A percentile compares a stretch with the other conserved stretches of the same genome.
phyloP scores from a whole-genome alignment of 2,113 vertebrate genomes.

The Coregonus clupeaformis region DNA sequence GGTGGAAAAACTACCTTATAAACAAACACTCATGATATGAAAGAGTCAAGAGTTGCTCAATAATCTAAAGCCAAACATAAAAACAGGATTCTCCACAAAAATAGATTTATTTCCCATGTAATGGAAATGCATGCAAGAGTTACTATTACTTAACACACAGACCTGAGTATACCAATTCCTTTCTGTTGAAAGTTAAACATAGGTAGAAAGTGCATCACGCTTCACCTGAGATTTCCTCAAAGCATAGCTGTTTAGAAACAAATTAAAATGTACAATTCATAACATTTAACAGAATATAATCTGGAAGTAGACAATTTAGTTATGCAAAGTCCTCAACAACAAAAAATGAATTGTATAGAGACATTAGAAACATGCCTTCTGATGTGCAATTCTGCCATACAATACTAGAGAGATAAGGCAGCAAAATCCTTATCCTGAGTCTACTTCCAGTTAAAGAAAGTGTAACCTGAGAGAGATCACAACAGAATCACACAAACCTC shows the following conservation, averaged over 20 bases:
- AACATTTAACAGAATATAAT: not conserved
- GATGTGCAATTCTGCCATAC: not conserved
- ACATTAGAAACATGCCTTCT: not conserved
- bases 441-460: slow-evolving; percentile 6
- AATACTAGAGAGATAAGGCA: not conserved
- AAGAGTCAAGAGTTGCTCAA: no score
- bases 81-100: no score
- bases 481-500: not conserved
- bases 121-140: not conserved
- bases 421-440: slow-evolving; percentile 10
- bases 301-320: slow-evolving; percentile 6
- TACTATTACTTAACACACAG: no score
- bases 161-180: no score
- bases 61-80: no score
- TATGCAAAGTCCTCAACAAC: not conserved
- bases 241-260: not conserved
- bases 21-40: no score
- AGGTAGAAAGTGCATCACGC: slow-evolving; percentile 31
- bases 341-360: not conserved
- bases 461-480: slow-evolving; percentile 2
- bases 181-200: not conserved
- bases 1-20: no score
- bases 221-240: not conserved
- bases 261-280: slow-evolving; percentile 2
- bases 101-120: not conserved